Base-by-base conservation (phyloP, 92 coral and sea anemone species). In the Isaurus tuberculatus region DNA sequence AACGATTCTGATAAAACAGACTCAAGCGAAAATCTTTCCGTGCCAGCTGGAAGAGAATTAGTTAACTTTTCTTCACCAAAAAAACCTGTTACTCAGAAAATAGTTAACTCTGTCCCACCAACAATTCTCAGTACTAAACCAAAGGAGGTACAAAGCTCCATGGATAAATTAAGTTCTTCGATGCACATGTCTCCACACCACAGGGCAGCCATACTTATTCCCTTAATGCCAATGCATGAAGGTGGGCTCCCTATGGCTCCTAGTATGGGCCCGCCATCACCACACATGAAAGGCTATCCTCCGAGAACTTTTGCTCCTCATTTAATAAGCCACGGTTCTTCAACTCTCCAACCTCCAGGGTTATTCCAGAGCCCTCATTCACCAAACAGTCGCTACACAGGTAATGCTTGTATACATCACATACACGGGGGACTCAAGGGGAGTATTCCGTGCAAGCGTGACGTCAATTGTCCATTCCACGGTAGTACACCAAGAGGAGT, bases 231-330 rank as follows among this genome's bases (percentile, higher is more conserved):
- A 40, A 89, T 94, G 98, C 98, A 94, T 70, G 98, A 94, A 51
- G 95, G 93, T 15, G 95, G 98, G 2, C 83, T 91, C 42, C 93
- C 95, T 17, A 65, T 89, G 17, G 88, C 98, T 19, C 92, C 94
- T 0, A 91, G 91, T 28, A 92, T 97, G 29, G 93, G 91, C 49
- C 91, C 98, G 13, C 55, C 97, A 27, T 85, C 98, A 2, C 97
- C 97, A 14, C 95, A 92, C 85, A 40, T 92, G 91, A 92, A 92
- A 40, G 94, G 97, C 0, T 92, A 90, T 67, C 89, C 99, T 32
- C 95, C 99, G 17, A 75, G 96, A 60, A 97, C 98, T 5, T 97
- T 97, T 70, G 86, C 99, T 29, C 99, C 99, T 3, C 99, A 97
- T 80, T 92, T 97, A 8, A 91, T 97, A 17, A 97, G 98, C 48